Evolutionary conservation across 2,113 vertebrate species (phyloP), one percentile per base, ranked within the genome.

Genomic region (Hepsetus odoe): DNA sequence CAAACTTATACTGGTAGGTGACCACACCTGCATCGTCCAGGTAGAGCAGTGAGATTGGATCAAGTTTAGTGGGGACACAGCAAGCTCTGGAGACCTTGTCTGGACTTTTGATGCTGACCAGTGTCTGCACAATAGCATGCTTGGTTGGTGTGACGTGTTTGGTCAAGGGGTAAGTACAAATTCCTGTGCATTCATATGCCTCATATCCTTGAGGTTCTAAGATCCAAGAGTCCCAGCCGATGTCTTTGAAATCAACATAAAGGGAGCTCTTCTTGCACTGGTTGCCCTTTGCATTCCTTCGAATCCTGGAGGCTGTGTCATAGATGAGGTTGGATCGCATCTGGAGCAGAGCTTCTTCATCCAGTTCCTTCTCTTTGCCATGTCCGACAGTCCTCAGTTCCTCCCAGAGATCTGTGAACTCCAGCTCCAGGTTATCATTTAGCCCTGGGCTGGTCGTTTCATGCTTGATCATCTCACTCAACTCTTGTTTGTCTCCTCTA

Each of bases 141-240:
- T 98, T 98, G 0, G 98, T 99, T 0, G 97, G 97, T 0, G 97
- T 96, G 82, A 98, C 95, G 0, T 98, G 95, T 73, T 97, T 96
- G 0, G 97, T 96, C 73, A 99, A 80, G 0, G 98, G 98, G 75
- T 95, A 98, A 46, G 92, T 92, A 1, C 98, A 99, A 33, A 93
- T 86, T 0, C 98, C 98, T 0, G 92, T 90, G 76, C 98, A 99
- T 85, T 99, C 96, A 0, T 93, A 99, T 3, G 98, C 98, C 71
- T 99, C 97, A 0, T 99, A 99, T 4, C 96, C 95, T 0, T 92
- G 83, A 0, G 98, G 98, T 0, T 97, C 97, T 0, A 99, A 94
- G 88, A 99, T 98, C 98, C 98, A 99, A 44, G 94, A 97, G 85
- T 99, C 96, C 98, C 98, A 99, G 10, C 97, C 97, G 0, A 99